phyloP scores from a whole-genome alignment of 2,113 vertebrate genomes.

The Dunckerocampus dactyliophorus region DNA sequence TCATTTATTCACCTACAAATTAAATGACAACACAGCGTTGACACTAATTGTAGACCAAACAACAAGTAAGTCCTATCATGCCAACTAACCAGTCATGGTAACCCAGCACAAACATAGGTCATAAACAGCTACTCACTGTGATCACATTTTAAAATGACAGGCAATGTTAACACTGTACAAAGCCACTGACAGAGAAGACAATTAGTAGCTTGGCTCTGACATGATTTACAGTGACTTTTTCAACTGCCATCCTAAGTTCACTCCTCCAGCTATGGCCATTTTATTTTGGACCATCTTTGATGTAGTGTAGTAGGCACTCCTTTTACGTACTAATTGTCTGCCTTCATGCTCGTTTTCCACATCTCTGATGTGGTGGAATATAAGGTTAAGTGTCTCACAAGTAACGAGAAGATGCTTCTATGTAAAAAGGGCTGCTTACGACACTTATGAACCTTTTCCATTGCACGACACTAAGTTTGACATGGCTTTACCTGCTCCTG shows the following conservation, averaged over 20 bases:
- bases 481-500: no score
- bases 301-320: background rate
- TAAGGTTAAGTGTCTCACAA: no score
- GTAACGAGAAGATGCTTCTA: no score
- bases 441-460: no score
- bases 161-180: background rate
- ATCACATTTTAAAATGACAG: constrained; percentile 9
- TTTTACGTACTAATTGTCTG: no score
- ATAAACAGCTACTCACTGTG: background rate
- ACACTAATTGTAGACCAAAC: background rate
- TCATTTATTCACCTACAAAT: background rate
- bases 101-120: background rate
- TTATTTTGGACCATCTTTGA: background rate
- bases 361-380: no score
- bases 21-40: background rate
- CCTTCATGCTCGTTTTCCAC: no score
- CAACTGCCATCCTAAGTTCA: background rate
- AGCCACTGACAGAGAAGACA: constrained; percentile 1
- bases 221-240: background rate
- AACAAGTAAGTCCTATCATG: background rate
- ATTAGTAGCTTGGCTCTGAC: constrained; percentile 4
- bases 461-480: no score
- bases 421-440: no score
- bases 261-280: background rate
- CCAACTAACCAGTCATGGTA: constrained; percentile 1